Evolutionary conservation across 2,888 invertebrate genomes (phyloP).

Genomic region (Mythimna vitellina): DNA sequence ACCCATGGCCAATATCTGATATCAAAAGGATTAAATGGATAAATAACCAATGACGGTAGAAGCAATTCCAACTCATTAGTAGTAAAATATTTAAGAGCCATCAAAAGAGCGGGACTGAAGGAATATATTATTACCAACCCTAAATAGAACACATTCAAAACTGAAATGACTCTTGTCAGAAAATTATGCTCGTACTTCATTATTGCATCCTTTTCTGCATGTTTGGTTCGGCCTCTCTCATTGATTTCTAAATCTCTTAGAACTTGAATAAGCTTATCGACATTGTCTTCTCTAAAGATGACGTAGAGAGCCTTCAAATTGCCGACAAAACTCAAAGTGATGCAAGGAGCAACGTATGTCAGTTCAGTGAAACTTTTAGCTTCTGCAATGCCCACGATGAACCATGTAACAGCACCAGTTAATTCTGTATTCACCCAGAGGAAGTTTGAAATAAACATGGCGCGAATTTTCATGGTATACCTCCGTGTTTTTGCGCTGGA

Average conservation of each 20-base stretch:
- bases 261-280: conserved; percentile 64
- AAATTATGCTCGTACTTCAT: conserved; percentile 68
- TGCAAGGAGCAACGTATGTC: conserved; percentile 74
- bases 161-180: conserved; percentile 70
- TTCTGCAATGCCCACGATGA: conserved; percentile 65
- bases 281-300: conserved; percentile 60
- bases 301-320: conserved; percentile 66
- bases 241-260: conserved; percentile 68
- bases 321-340: conserved; percentile 64
- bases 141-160: conserved; percentile 68
- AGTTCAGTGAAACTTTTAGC: conserved; percentile 70
- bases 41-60: conserved; percentile 76
- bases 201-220: conserved; percentile 63
- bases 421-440: conserved; percentile 70
- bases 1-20: conserved; percentile 76
- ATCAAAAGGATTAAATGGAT: conserved; percentile 78
- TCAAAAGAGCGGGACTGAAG: conserved; percentile 70
- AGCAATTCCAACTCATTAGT: conserved; percentile 69
- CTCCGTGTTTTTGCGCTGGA: conserved; percentile 52
- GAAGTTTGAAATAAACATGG: conserved; percentile 70
- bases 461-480: conserved; percentile 52
- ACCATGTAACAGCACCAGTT: conserved; percentile 69
- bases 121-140: conserved; percentile 68
- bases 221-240: conserved; percentile 36
- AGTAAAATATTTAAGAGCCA: conserved; percentile 70